A percentile compares a stretch with the other conserved stretches of the same genome.
phyloP scores from a whole-genome alignment of 2,113 vertebrate genomes.

The Coregonus clupeaformis region DNA sequence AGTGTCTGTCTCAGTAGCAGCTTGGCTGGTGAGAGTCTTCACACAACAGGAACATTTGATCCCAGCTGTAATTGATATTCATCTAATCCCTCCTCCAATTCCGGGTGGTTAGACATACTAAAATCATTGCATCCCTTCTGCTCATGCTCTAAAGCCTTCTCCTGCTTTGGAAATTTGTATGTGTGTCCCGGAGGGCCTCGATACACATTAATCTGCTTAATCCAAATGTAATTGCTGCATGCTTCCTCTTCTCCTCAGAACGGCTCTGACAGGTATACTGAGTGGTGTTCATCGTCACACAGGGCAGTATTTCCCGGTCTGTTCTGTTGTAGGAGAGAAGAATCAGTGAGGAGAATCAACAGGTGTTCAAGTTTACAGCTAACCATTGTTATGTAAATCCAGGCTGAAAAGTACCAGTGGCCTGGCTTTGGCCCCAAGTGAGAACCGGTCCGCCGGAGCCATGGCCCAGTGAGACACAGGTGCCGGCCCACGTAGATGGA shows the following conservation, averaged over 20 bases:
- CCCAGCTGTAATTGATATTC: slow-evolving; percentile 6
- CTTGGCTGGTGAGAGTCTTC: background rate
- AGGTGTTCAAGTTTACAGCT: too few species aligned
- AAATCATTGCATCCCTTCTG: slow-evolving; percentile 8
- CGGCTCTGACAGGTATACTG: background rate
- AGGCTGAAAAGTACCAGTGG: too few species aligned
- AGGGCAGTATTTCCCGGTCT: background rate
- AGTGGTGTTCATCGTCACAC: background rate
- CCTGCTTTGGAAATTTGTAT: slow-evolving; percentile 3
- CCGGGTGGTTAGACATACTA: slow-evolving; percentile 6
- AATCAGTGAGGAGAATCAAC: too few species aligned
- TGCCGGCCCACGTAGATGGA: too few species aligned
- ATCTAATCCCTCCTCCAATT: slow-evolving; percentile 7
- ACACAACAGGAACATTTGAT: background rate
- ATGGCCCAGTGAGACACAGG: too few species aligned
- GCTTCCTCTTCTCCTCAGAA: background rate
- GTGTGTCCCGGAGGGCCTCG: background rate
- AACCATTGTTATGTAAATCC: too few species aligned
- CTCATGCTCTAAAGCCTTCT: slow-evolving; percentile 4
- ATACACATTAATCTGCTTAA: slow-evolving; percentile 11
- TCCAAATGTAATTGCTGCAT: slow-evolving; percentile 8
- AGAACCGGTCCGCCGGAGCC: too few species aligned
- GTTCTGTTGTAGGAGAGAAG: background rate
- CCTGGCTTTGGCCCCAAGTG: too few species aligned
- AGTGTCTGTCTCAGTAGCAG: background rate